Evolutionary conservation across 1,140 invertebrate genomes (phyloP).

Genomic region (Dreissena polymorpha): DNA sequence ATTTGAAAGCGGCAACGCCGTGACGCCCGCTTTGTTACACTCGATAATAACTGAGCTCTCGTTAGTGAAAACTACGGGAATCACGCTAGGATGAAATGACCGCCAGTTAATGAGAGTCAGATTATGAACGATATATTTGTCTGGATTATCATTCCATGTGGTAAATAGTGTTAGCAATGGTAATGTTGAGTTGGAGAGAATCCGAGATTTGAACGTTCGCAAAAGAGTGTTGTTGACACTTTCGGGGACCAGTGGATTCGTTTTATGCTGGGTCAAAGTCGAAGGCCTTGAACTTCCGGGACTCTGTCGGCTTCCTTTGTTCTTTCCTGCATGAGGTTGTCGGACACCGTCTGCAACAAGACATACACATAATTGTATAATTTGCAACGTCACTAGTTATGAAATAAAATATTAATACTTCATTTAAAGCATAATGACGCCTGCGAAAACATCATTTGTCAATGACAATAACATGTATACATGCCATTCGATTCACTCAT

Average conservation of each 20-base stretch:
- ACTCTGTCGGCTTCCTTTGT: slow-evolving; percentile 23
- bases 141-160: slow-evolving; percentile 49
- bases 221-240: background rate
- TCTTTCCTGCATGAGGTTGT: slow-evolving; percentile 34
- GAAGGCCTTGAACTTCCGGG: slow-evolving; percentile 1
- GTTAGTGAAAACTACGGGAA: slow-evolving; percentile 60
- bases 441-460: too few species aligned
- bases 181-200: too few species aligned
- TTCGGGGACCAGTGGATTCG: background rate
- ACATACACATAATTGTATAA: too few species aligned
- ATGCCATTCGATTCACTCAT: background rate
- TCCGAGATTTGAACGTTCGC: slow-evolving; percentile 14
- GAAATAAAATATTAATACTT: too few species aligned
- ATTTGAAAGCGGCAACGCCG: too few species aligned
- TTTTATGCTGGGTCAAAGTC: too few species aligned
- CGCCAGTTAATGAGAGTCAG: slow-evolving; percentile 61
- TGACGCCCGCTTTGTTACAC: too few species aligned
- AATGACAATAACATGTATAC: too few species aligned
- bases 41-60: too few species aligned
- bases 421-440: too few species aligned
- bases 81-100: slow-evolving; percentile 51
- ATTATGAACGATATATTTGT: slow-evolving; percentile 59
- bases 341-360: slow-evolving; percentile 35
- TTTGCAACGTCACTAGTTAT: too few species aligned
- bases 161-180: slow-evolving; percentile 60